A percentile compares a stretch with the other conserved stretches of the same genome.
phyloP scores from a whole-genome alignment of 2,113 vertebrate species.

The Phaethornis superciliosus region DNA sequence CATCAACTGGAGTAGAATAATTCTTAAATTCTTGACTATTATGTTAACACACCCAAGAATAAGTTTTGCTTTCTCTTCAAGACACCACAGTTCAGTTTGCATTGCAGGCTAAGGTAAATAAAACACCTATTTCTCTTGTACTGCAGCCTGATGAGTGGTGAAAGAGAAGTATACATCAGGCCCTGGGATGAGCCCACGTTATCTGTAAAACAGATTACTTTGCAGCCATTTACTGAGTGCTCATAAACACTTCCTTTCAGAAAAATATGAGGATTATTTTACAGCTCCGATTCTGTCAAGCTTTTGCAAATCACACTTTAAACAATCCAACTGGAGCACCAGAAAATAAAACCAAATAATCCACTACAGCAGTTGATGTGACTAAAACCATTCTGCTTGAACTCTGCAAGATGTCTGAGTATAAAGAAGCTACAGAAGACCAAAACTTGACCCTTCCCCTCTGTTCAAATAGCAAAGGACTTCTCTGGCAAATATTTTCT shows the following conservation, averaged over 20 bases:
- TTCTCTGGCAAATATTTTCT: background rate
- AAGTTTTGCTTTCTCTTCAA: background rate
- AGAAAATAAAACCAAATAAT: background rate
- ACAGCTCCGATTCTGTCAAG: background rate
- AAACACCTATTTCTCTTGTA: background rate
- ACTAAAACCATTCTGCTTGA: background rate
- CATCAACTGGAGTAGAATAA: background rate
- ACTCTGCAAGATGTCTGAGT: background rate
- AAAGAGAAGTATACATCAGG: background rate
- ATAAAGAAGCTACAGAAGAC: background rate
- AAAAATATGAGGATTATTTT: background rate
- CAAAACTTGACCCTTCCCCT: background rate
- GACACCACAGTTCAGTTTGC: background rate
- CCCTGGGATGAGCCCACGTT: background rate
- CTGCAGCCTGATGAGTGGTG: background rate
- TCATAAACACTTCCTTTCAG: background rate
- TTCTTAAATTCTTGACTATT: background rate
- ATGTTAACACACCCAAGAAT: background rate
- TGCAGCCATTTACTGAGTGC: background rate
- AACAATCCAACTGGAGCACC: background rate
- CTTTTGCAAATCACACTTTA: background rate
- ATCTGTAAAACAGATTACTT: background rate
- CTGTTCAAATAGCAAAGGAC: background rate
- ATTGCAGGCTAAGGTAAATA: background rate
- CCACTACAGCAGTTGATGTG: background rate